Evolutionary conservation across 2,797 vertebrate genomes (phyloP).

Genomic region (Thunnus albacares): DNA sequence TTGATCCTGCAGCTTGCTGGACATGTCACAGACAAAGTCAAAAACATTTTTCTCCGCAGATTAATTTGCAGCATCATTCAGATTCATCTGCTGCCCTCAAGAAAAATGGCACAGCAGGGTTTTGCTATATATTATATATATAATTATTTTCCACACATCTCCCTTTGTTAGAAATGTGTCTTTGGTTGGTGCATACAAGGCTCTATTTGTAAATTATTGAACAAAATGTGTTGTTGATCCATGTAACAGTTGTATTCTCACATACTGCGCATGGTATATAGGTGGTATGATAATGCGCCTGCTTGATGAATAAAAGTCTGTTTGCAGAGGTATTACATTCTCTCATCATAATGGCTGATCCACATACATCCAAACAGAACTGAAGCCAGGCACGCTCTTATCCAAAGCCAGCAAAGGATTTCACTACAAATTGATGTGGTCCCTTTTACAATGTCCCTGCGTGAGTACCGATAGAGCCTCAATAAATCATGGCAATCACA

Average conservation of each 20-base stretch:
- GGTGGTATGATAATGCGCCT: slow-evolving; percentile 34
- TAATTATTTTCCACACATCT: neutral
- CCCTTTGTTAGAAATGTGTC: neutral
- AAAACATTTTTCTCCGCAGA: slow-evolving; percentile 30
- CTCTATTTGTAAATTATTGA: slow-evolving; percentile 6
- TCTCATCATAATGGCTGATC: slow-evolving; percentile 63
- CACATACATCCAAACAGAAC: slow-evolving; percentile 63
- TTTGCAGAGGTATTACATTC: slow-evolving; percentile 48
- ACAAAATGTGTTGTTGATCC: neutral
- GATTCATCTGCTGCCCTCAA: slow-evolving; percentile 13
- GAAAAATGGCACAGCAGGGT: neutral
- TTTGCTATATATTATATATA: neutral
- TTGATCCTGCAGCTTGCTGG: slow-evolving; percentile 2
- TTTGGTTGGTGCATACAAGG: neutral
- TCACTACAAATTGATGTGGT: slow-evolving; percentile 78
- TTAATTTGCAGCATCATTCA: slow-evolving; percentile 11
- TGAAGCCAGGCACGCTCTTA: slow-evolving; percentile 58
- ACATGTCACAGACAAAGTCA: slow-evolving; percentile 21
- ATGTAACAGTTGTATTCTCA: slow-evolving; percentile 33
- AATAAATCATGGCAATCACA: slow-evolving; percentile 83
- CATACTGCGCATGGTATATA: neutral
- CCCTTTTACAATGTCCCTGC: slow-evolving; percentile 74
- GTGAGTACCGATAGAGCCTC: slow-evolving; percentile 73
- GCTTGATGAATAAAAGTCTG: slow-evolving; percentile 50
- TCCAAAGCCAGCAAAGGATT: slow-evolving; percentile 75